Evolutionary conservation across 2,113 vertebrate genomes (phyloP).

Genomic region (Octodon degus): DNA sequence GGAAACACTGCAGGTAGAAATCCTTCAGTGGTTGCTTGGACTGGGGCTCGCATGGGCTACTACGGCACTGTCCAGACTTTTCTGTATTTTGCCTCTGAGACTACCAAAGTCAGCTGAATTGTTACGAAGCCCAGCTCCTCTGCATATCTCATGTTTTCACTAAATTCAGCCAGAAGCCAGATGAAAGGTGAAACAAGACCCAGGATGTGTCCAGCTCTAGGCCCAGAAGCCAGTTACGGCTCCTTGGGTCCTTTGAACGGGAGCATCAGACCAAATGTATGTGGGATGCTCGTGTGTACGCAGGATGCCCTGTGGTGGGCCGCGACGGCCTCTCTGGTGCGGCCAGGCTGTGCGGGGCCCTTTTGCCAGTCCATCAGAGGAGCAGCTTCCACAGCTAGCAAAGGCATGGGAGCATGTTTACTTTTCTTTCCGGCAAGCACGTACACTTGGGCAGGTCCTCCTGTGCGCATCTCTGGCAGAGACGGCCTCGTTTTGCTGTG

Average conservation of each 20-base stretch:
- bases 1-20: not conserved
- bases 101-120: not conserved
- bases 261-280: not conserved
- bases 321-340: rapidly evolving
- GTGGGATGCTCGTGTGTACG: rapidly evolving
- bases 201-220: rapidly evolving
- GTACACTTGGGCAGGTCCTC: not conserved
- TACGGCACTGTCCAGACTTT: too few relatives aligned
- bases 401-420: not conserved
- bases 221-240: not conserved
- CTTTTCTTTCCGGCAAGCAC: slow-evolving; percentile 46
- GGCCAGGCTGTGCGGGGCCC: rapidly evolving
- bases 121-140: not conserved
- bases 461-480: slow-evolving; percentile 41
- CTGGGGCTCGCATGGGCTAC: rapidly evolving
- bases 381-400: not conserved
- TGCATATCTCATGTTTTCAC: not conserved
- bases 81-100: not conserved
- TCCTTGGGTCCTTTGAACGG: not conserved
- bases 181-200: not conserved
- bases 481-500: slow-evolving; percentile 71
- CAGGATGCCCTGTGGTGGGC: rapidly evolving
- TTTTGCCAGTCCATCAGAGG: rapidly evolving
- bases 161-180: not conserved
- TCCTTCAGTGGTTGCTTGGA: rapidly evolving